These are phyloP conservation scores for Tauraco hartlaubi DNA, from an alignment of 2,797 vertebrate species.

Conservation along the genomic window DNA sequence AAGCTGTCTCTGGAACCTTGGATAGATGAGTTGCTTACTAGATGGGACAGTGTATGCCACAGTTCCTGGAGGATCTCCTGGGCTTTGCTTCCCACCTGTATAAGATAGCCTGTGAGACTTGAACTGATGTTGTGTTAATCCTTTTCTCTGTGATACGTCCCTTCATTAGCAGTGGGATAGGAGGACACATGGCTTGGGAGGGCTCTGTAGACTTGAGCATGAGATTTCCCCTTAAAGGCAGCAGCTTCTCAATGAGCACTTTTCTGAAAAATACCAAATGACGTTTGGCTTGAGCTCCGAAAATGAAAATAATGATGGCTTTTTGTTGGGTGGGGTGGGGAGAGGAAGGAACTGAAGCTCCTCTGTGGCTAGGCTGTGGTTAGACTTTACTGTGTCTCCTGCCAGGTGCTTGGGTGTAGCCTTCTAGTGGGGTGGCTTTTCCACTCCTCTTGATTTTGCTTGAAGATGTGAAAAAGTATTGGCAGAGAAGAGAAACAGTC, in stretches of 20 bases:
- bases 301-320: background rate
- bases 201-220: background rate
- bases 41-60: background rate
- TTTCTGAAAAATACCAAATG: background rate
- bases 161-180: background rate
- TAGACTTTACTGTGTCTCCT: background rate
- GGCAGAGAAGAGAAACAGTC: background rate
- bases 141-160: background rate
- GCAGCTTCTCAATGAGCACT: background rate
- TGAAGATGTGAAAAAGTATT: background rate
- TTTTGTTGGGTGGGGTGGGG: background rate
- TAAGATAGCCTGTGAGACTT: background rate
- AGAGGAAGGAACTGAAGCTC: background rate
- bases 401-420: background rate
- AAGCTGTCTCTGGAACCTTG: background rate
- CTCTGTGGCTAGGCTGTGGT: background rate
- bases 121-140: background rate
- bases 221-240: background rate
- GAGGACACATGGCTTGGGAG: background rate
- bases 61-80: background rate
- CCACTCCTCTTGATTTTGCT: background rate
- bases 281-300: background rate
- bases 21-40: background rate
- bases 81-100: background rate
- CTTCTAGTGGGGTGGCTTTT: background rate